Base-by-base conservation (phyloP, 2,797 vertebrate genomes). In the Poecilia picta region DNA sequence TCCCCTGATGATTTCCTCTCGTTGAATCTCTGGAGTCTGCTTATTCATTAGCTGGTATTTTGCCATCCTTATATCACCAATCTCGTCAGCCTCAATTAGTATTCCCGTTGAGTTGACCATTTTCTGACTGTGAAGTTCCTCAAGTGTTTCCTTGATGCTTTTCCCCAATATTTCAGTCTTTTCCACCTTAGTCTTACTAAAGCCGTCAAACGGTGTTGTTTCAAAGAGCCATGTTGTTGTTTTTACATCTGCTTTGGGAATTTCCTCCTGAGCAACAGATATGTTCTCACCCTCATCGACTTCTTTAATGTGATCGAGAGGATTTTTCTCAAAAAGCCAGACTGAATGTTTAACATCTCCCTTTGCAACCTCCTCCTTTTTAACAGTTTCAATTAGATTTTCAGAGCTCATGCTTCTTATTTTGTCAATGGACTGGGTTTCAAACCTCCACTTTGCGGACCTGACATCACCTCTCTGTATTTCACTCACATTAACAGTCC, bases 141-240 rank as follows among this genome's bases (percentile, higher is more conserved):
- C 92, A 55, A 99, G 96, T n/a, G 97, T 99, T 90, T 96, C 96
- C 91, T 96, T 97, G 83, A 99, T 90, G 47, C 95, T 98, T 91
- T 98, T 98, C 20, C 98, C 98, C 74, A 97, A 68, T 76, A 99
- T 97, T 92, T 97, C 97, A 23, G 94, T 92, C 87, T 94, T 97
- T 82, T 97, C 96, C 47, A 93, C 81, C 81, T 77, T 95, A 43
- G 88, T 93, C 85, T 97, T 96, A 87, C 97, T 97, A 91, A 99
- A 98, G 85, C 96, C 94, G 66, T 97, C 94, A 80, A 99, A 95
- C 2, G 97, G 97, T 55, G 96, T 99, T 1, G 97, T 98, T 95
- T 99, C 98, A 95, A 99, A 99, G 72, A 98, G 96, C 97, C 97
- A 98, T 0, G 96, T 98, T 81, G 97, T 96, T 72, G 97, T 97